These are phyloP conservation scores for Scolanthus callimorphus DNA, from an alignment of 92 coral and sea anemone genomes.

Conservation along the genomic window DNA sequence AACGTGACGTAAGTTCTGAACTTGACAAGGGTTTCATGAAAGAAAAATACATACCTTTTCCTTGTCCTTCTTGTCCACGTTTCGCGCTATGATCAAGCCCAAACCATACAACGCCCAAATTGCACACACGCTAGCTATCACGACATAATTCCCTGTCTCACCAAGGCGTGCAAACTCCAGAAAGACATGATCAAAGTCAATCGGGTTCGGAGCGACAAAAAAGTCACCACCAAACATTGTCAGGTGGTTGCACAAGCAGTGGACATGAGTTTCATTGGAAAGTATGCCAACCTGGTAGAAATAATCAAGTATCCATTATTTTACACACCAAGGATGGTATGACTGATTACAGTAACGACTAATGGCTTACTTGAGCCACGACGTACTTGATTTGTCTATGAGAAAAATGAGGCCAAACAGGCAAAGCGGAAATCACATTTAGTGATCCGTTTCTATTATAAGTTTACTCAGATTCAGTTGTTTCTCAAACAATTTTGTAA, in stretches of 20 bases:
- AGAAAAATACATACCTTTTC: conserved; percentile 56
- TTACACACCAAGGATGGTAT: no score
- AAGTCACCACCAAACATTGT: conserved; percentile 94
- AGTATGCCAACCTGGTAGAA: conserved; percentile 27
- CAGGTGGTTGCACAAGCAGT: conserved; percentile 81
- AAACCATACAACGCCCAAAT: conserved; percentile 58
- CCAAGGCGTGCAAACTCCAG: conserved; percentile 60
- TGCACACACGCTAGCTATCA: conserved; percentile 61
- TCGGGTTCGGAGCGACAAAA: conserved; percentile 93
- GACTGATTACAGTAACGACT: no score
- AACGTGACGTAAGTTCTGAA: no score
- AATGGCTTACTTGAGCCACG: no score
- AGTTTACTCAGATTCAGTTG: no score
- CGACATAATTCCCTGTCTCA: conserved; percentile 78
- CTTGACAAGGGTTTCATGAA: no score
- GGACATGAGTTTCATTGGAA: conserved; percentile 37
- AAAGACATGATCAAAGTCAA: conserved; percentile 82
- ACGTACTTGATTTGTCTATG: no score
- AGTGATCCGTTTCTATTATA: no score
- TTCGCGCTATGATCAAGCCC: conserved; percentile 72
- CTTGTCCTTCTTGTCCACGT: conserved; percentile 66
- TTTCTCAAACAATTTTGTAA: no score
- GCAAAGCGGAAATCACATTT: neutral
- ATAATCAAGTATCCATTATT: no score
- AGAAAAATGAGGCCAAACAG: no score